A percentile compares a stretch with the other conserved stretches of the same genome.
Evolutionary conservation across 2,113 vertebrate genomes (phyloP).

Genomic region (Elephantulus edwardii): DNA sequence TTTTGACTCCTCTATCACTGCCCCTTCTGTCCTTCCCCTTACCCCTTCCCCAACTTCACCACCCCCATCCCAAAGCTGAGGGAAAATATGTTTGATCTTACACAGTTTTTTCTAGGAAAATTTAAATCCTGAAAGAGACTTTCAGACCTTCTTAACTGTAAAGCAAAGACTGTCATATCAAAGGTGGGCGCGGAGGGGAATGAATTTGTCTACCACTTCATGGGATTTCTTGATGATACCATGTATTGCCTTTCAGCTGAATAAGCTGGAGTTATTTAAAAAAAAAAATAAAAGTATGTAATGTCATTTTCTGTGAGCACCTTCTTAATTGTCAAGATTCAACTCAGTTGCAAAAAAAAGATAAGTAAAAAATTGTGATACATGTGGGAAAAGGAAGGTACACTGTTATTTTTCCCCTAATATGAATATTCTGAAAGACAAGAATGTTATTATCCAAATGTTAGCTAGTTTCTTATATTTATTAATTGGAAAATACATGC

Average conservation of each 20-base stretch:
- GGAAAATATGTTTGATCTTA: slow-evolving; percentile 54
- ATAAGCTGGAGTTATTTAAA: slow-evolving; percentile 36
- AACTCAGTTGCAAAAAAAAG: background rate
- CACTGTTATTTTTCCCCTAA: background rate
- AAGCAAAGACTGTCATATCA: background rate
- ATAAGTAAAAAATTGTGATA: background rate
- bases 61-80: slow-evolving; percentile 31
- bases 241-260: slow-evolving; percentile 30
- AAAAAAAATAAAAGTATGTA: background rate
- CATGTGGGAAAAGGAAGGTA: background rate
- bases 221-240: slow-evolving; percentile 32
- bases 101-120: slow-evolving; percentile 46
- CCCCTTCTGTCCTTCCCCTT: background rate
- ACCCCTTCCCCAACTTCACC: background rate
- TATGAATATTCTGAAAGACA: background rate
- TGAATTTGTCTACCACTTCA: slow-evolving; percentile 47
- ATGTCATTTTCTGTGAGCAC: background rate
- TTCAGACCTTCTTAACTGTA: slow-evolving; percentile 49
- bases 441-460: background rate
- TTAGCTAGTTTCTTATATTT: background rate
- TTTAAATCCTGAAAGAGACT: slow-evolving; percentile 56
- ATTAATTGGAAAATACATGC: slow-evolving; percentile 23
- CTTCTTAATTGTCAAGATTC: slow-evolving; percentile 65
- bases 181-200: background rate
- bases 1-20: background rate